Conservation (phyloP, 2,888 invertebrate genomes). For the Luperina testacea region DNA sequence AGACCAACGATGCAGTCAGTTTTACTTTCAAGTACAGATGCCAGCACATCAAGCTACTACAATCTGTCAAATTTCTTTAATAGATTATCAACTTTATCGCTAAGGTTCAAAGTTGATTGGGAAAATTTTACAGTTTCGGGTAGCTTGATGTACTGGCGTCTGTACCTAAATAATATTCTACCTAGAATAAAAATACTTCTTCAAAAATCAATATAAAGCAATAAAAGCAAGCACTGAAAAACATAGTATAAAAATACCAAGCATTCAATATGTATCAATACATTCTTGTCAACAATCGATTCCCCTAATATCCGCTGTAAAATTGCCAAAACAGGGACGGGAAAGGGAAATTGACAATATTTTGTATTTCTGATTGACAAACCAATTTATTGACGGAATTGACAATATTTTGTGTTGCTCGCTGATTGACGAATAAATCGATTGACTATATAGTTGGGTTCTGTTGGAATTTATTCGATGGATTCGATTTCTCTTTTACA, state of each 20-base stretch:
- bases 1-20: no score
- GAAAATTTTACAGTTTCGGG: no score
- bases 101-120: no score
- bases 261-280: constrained; percentile 54
- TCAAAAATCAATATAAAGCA: not conserved
- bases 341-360: constrained; percentile 77
- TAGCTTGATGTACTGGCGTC: no score
- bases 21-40: no score
- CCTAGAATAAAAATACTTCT: not conserved
- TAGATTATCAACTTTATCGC: no score
- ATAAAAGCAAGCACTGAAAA: not conserved
- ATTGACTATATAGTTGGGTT: constrained; percentile 39
- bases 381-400: constrained; percentile 72
- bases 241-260: not conserved
- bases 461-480: constrained; percentile 24
- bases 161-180: no score
- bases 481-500: not conserved
- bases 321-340: constrained; percentile 71
- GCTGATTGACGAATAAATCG: constrained; percentile 43
- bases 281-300: constrained; percentile 72
- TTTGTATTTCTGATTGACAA: constrained; percentile 70
- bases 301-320: constrained; percentile 73
- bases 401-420: constrained; percentile 61
- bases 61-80: no score
- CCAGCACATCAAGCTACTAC: no score